Base-by-base conservation (phyloP, 2,113 vertebrate genomes). In the Tragelaphus scriptus region DNA sequence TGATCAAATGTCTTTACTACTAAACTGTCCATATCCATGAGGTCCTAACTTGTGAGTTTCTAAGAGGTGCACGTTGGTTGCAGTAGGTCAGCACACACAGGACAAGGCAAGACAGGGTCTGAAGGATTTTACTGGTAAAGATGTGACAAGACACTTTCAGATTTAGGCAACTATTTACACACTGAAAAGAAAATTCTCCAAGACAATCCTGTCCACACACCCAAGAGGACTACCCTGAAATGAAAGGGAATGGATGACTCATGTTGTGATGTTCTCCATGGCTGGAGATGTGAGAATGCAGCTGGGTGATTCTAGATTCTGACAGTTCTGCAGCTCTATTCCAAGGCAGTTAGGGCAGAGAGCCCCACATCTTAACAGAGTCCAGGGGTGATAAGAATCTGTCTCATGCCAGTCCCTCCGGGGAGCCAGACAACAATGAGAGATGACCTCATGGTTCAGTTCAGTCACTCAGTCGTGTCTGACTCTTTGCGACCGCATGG, bases 401-500 rank as follows among this genome's bases (percentile, higher is more conserved):
- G 4, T 30, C 14, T 65, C 36, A 30, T 49, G 36, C 85, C 10
- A 86, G 25, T 3, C 26, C 36, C 32, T 28, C 23, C 13, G 28
- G 21, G 23, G 10, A 51, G 9, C 36, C 25, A 85, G 19, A 13
- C 15, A 80, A 49, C 32, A 49, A 58, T 68, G 25, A 17, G 68
- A 79, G 47, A 90, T 85, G 30, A 26, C 25, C 30, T 75, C 68
- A 75, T 40, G 36, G 21, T 40, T 75, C 68, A 75, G n/a, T 36
- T 71, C 17, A 36, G n/a, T 71, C 17, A 10, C n/a, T 71, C 65
- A 71, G 0, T 71, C 9, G 0, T 36, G n/a, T 36, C 32, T 5
- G 2, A 71, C n/a, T 36, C 9, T 36, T 36, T 71, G n/a, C 1
- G 0, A 71, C 17, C 9, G 17, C 65, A 36, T 11, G n/a, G 65